Evolutionary conservation across 1,140 invertebrate genomes (phyloP), one percentile per base, ranked within the genome.

Genomic region (Aphelinus atriplicis): DNA sequence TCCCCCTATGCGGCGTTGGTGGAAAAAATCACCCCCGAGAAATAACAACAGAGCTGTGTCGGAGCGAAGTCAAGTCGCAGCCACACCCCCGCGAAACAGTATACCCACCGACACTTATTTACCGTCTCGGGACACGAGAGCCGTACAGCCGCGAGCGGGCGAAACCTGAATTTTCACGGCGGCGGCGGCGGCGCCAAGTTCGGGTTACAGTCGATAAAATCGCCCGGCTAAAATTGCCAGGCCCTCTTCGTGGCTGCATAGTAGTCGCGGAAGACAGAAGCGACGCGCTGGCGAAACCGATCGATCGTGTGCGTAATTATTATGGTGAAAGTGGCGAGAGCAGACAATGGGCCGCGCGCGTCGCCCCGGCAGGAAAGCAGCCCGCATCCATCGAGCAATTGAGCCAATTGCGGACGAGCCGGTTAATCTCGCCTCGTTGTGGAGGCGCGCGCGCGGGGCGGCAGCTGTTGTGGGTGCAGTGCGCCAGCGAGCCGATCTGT

Each of bases 351-450:
- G 26, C 26, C 26, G 26, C 26, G 26, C 26, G 71, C 65, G 45
- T 72, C 71, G 58, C 70, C 51, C 10, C 10, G 48, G 47, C 47
- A 1, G 26, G 26, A 26, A 26, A 26, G 26, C 66, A 47, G n/a
- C 50, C 66, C 55, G 73, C 55, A 75, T 75, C 70, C 67, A 71
- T 75, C 70, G 67, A 70, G 67, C 73, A 75, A 75, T 75, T 71
- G 73, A 65, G 62, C 61, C 67, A 75, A 71, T 71, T 71, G 63
- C 62, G 60, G 7, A 56, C 26, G 57, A 10, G 47, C 47, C 47
- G n/a, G n/a, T 53, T 43, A 42, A 26, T 45, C 48, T 43, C 26
- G 26, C n/a, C 64, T 66, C 51, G 45, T 66, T 66, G 56, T 55
- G 10, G 10, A 9, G 42, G 46, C n/a, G 3, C 51, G 26, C 50